Evolutionary conservation across 2,888 invertebrate genomes (phyloP), one percentile per base, ranked within the genome.

Genomic region (Hylaea fasciaria): DNA sequence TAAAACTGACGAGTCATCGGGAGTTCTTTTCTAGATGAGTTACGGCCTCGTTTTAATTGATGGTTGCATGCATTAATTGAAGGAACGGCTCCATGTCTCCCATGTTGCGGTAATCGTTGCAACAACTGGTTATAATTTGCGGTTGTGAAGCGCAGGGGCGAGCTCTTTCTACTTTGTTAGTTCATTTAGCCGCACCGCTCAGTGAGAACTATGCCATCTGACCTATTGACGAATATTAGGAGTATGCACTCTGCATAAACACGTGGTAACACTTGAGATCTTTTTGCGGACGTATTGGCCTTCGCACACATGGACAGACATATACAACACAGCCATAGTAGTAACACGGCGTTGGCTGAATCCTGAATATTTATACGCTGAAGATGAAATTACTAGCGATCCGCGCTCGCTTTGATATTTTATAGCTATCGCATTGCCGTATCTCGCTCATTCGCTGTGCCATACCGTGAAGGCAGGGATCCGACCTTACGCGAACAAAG

Each of bases 401-500:
- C 65, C 73, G 71, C 73, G 73, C 68, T 71, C 67, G 76, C 70
- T 76, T 74, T 73, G 72, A 74, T 83, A 83, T 80, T 83, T 86
- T 83, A 77, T 77, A 79, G 75, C 80, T 77, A 81, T 81, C 73
- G 71, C 63, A 69, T 59, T 66, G 69, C 72, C 71, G 73, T 73
- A 79, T 75, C 73, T 72, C 67, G 70, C 69, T 69, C 65, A 59
- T 69, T 70, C 65, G 71, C 67, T 72, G 73, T 77, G 79, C 70
- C 69, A 76, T 83, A 86, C 83, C 78, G 83, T 80, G 76, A 77
- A 77, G 74, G 69, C 77, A 67, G 79, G 74, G 78, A 81, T 83
- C 81, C 82, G 80, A 81, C 83, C 81, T 85, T 82, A 84, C 72
- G 72, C 80, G 79, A 84, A 85, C 87, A 83, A 82, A 86, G 85